These are phyloP conservation scores for Palaemon carinicauda DNA, from an alignment of 1,140 invertebrate genomes.

Conservation along the genomic window DNA sequence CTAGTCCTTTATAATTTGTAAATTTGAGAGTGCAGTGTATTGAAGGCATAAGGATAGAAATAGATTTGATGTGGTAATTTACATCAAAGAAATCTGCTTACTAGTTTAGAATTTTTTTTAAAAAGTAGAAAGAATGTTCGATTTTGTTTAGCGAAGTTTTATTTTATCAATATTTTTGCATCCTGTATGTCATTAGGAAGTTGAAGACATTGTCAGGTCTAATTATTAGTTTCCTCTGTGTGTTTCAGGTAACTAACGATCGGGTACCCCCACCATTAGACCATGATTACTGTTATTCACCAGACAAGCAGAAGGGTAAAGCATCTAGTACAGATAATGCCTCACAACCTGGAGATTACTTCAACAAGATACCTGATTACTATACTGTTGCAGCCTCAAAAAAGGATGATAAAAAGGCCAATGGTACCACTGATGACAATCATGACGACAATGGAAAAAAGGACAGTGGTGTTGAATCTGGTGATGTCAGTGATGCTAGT, in stretches of 20 bases:
- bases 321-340: not conserved
- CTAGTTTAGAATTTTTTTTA: too few species aligned
- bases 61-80: too few species aligned
- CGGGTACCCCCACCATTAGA: constrained; percentile 64
- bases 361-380: constrained; percentile 40
- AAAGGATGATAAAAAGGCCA: constrained; percentile 1
- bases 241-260: constrained; percentile 19
- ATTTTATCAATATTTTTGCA: too few species aligned
- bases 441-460: constrained; percentile 63
- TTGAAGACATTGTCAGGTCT: not conserved
- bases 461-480: constrained; percentile 65
- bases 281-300: constrained; percentile 68
- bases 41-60: too few species aligned
- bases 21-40: too few species aligned
- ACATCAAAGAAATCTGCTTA: too few species aligned
- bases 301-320: constrained; percentile 47
- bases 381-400: constrained; percentile 23
- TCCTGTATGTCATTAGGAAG: too few species aligned
- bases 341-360: not conserved
- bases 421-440: constrained; percentile 32
- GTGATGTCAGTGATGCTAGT: constrained; percentile 64
- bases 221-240: not conserved
- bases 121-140: too few species aligned
- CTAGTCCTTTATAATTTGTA: too few species aligned
- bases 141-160: too few species aligned